phyloP scores from a whole-genome alignment of 2,888 invertebrate genomes.

The Macrosiphum euphorbiae region DNA sequence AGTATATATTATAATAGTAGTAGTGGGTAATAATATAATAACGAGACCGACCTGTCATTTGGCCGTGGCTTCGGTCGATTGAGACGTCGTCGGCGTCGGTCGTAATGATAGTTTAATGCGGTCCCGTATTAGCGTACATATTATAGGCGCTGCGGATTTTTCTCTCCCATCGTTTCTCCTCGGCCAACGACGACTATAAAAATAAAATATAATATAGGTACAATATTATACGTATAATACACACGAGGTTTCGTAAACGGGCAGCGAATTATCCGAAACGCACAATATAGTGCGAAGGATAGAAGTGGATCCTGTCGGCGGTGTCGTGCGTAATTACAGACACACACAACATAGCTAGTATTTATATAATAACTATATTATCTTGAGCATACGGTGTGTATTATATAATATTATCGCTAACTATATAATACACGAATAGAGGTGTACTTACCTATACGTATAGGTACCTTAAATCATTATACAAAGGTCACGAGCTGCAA shows the following conservation, averaged over 20 bases:
- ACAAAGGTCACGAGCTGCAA: neutral
- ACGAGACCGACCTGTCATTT: constrained; percentile 58
- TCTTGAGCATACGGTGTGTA: neutral
- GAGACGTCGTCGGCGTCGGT: constrained; percentile 31
- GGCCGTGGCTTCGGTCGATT: constrained; percentile 18
- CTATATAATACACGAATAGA: neutral
- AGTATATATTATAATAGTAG: neutral
- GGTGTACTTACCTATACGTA: no score
- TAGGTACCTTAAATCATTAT: neutral
- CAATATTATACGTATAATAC: neutral
- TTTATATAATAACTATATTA: neutral
- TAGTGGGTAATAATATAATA: constrained; percentile 24
- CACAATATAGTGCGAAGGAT: neutral
- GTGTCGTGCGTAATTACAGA: neutral
- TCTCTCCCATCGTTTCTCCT: neutral
- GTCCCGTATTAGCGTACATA: neutral
- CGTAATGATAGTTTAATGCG: constrained; percentile 53
- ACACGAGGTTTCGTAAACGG: neutral
- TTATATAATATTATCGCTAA: neutral
- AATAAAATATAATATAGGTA: neutral
- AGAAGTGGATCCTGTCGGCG: neutral
- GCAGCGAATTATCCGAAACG: neutral
- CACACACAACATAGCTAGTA: neutral
- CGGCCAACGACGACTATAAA: no score
- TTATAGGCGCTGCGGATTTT: constrained; percentile 7